These are phyloP conservation scores for Chelon labrosus DNA, from an alignment of 2,797 vertebrate species.

Conservation along the genomic window DNA sequence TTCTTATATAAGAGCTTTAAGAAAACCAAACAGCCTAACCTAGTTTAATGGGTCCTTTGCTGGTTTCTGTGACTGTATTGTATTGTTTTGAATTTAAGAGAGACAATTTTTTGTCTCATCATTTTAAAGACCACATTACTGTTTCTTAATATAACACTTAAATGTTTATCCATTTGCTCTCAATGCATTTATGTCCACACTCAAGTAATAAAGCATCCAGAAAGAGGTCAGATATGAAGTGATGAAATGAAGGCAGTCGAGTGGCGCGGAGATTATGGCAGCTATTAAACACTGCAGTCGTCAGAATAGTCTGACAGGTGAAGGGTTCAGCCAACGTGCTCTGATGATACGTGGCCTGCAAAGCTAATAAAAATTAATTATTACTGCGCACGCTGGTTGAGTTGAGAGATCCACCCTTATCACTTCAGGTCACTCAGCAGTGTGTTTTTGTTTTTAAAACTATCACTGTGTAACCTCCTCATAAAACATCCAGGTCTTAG, in stretches of 20 bases:
- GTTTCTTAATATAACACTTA: background rate
- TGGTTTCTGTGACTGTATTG: background rate
- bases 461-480: too few relatives aligned
- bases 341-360: background rate
- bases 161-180: background rate
- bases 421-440: background rate
- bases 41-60: background rate
- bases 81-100: background rate
- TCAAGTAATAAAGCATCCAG: background rate
- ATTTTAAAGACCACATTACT: background rate
- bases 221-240: conserved; percentile 12
- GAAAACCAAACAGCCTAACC: background rate
- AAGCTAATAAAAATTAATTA: conserved; percentile 13
- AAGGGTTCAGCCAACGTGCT: conserved; percentile 13
- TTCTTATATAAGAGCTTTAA: background rate
- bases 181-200: conserved; percentile 2
- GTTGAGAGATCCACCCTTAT: background rate
- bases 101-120: background rate
- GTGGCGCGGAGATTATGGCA: background rate
- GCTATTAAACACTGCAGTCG: conserved; percentile 17
- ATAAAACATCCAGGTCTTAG: too few relatives aligned
- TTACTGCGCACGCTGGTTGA: conserved; percentile 3
- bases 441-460: background rate
- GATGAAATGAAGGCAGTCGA: conserved; percentile 5
- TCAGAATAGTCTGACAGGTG: conserved; percentile 25